phyloP scores from a whole-genome alignment of 1,140 invertebrate species.

The Drosophila yakuba region DNA sequence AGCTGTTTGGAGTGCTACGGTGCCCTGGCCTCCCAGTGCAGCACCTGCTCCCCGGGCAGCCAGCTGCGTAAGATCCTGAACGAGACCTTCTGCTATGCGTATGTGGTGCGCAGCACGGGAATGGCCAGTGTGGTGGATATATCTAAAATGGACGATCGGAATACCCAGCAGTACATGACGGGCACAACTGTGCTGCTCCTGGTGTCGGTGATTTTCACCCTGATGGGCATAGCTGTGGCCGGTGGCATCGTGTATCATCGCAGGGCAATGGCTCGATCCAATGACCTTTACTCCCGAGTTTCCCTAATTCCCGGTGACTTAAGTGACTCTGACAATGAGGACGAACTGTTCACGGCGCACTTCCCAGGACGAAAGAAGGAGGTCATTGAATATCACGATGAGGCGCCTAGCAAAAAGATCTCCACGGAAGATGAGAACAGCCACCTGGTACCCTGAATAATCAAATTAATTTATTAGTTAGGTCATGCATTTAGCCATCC shows the following conservation, averaged over 20 bases:
- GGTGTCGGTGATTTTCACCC: conserved; percentile 36
- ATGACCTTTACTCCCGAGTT: conserved; percentile 56
- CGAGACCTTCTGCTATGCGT: conserved; percentile 70
- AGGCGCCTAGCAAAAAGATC: conserved; percentile 17
- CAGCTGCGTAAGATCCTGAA: conserved; percentile 67
- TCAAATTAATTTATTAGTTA: conserved; percentile 1
- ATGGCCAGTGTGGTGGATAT: conserved; percentile 55
- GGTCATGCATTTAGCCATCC: conserved; percentile 25
- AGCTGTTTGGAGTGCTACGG: conserved; percentile 69
- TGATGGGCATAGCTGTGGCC: conserved; percentile 48
- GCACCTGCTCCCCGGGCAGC: conserved; percentile 66
- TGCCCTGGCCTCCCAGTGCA: conserved; percentile 64
- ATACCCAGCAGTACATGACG: conserved; percentile 25
- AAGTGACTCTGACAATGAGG: conserved; percentile 59
- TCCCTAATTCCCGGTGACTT: conserved; percentile 58
- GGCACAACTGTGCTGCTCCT: conserved; percentile 47
- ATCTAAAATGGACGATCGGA: conserved; percentile 12
- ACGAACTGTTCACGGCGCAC: conserved; percentile 46
- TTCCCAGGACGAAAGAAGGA: conserved; percentile 1
- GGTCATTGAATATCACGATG: conserved; percentile 51
- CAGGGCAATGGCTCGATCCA: conserved; percentile 16
- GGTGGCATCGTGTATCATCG: conserved; percentile 47
- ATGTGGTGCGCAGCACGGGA: conserved; percentile 73
- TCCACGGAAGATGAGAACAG: not conserved
- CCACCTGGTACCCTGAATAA: conserved; percentile 18